phyloP scores from a whole-genome alignment of 2,797 vertebrate species.

The Taeniopygia guttata region DNA sequence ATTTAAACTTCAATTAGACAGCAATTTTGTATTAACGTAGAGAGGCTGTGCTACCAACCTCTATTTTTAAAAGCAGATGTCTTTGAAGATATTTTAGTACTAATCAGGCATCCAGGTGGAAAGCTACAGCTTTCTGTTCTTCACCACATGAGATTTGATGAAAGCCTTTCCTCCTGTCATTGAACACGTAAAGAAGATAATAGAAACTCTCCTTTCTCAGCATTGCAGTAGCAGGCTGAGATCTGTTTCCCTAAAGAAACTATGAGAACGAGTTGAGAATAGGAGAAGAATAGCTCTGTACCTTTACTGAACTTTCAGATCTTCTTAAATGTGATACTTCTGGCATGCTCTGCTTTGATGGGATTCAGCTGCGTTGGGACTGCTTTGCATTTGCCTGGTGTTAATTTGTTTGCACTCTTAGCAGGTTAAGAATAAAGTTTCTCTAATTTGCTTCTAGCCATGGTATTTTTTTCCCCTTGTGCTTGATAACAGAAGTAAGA shows the following conservation, averaged over 20 bases:
- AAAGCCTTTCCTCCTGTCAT: not conserved
- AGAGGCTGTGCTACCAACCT: not conserved
- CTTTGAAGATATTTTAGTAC: slow-evolving; percentile 20
- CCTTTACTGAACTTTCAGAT: not conserved
- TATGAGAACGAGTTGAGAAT: not conserved
- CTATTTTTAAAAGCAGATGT: slow-evolving; percentile 20
- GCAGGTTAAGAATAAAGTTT: not conserved
- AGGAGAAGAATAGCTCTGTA: not conserved
- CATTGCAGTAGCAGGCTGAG: not conserved
- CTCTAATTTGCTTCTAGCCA: not conserved
- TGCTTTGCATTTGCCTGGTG: not conserved
- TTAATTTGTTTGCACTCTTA: not conserved
- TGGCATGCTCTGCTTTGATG: not conserved
- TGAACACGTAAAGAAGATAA: not conserved
- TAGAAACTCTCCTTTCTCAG: not conserved
- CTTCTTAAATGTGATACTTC: not conserved
- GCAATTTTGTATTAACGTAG: not conserved
- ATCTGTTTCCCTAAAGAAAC: not conserved
- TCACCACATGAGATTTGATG: not conserved
- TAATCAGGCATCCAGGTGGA: not conserved
- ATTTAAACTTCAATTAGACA: slow-evolving; percentile 6
- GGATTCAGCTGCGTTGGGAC: not conserved
- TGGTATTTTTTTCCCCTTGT: not conserved
- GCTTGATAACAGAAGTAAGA: not conserved
- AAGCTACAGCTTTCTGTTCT: slow-evolving; percentile 5